phyloP scores from a whole-genome alignment of 2,113 vertebrate species.

The Elephantulus edwardii region DNA sequence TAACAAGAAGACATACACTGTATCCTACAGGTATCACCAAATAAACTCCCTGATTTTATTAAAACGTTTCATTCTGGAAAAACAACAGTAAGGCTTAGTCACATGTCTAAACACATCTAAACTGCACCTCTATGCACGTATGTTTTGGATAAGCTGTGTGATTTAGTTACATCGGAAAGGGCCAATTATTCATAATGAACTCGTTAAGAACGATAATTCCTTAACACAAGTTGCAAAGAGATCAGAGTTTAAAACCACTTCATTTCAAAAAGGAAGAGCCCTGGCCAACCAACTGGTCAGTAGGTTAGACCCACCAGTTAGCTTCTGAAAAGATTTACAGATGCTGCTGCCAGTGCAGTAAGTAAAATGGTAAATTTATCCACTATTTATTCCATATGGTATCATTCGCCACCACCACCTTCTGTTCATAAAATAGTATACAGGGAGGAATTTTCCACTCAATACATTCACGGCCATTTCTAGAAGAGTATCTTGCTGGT shows the following conservation, averaged over 20 bases:
- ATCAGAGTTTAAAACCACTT: background rate
- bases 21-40: background rate
- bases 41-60: background rate
- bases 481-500: conserved; percentile 12
- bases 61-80: background rate
- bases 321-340: no score
- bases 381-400: background rate
- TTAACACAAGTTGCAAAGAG: background rate
- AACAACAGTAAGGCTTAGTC: background rate
- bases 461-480: background rate
- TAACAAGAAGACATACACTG: background rate
- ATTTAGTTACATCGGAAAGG: background rate
- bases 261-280: no score
- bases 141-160: background rate
- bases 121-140: background rate
- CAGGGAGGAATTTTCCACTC: background rate
- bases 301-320: no score
- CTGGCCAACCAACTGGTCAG: no score
- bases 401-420: background rate
- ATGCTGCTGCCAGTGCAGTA: background rate
- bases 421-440: background rate
- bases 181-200: background rate
- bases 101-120: background rate
- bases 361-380: background rate
- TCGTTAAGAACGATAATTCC: background rate